Conservation (phyloP, 2,113 vertebrate genomes). For the Siniperca chuatsi region DNA sequence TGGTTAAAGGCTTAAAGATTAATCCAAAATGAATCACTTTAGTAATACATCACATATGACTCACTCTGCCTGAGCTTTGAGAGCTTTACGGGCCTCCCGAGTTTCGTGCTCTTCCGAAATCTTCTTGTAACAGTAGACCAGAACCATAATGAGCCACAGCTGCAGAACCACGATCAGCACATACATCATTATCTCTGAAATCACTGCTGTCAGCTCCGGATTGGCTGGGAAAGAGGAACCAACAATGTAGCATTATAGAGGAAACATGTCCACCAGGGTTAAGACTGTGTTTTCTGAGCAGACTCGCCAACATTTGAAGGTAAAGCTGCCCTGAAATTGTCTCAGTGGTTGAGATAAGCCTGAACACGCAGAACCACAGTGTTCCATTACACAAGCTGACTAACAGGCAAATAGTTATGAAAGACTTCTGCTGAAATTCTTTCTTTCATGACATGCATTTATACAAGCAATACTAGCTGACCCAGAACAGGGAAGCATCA, state of each 20-base stretch:
- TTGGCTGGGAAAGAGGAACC: constrained; percentile 80
- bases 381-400: too few relatives aligned
- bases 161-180: constrained; percentile 90
- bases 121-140: constrained; percentile 93
- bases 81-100: constrained; percentile 75
- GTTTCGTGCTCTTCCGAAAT: constrained; percentile 86
- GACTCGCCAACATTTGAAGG: not conserved
- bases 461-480: too few relatives aligned
- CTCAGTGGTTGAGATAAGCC: not conserved
- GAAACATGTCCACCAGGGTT: not conserved
- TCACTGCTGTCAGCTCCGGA: constrained; percentile 87
- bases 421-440: not conserved
- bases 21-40: not conserved
- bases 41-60: constrained; percentile 39
- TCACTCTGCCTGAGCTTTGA: constrained; percentile 82
- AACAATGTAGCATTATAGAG: not conserved
- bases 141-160: constrained; percentile 89
- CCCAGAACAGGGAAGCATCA: too few relatives aligned
- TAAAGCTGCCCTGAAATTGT: not conserved
- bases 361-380: not conserved
- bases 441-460: not conserved
- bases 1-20: not conserved
- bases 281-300: not conserved
- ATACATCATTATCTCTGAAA: constrained; percentile 94
- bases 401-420: not conserved